Evolutionary conservation across 2,797 vertebrate species (phyloP).

Genomic region (Cryptoblepharus egeriae): DNA sequence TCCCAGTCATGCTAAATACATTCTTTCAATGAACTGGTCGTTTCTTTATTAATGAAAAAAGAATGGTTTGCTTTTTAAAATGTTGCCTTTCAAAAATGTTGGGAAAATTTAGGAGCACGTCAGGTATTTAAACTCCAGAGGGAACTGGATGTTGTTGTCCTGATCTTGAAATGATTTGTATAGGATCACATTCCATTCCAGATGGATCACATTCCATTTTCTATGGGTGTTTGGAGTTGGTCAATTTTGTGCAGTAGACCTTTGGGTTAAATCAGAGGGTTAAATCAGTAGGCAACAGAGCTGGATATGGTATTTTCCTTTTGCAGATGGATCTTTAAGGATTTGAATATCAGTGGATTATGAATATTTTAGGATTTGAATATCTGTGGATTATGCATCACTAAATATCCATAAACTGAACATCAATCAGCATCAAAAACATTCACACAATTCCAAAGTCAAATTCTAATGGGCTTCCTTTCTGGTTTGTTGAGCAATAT

Average conservation of each 20-base stretch:
- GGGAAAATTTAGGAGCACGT: background rate
- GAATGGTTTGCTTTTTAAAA: background rate
- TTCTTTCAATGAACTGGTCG: background rate
- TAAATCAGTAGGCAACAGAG: too few species aligned
- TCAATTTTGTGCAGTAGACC: background rate
- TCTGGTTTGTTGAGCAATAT: background rate
- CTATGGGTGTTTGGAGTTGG: background rate
- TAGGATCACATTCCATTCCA: too few species aligned
- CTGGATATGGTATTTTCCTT: too few species aligned
- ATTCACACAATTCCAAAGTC: background rate
- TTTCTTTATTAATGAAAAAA: background rate
- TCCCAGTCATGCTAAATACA: background rate
- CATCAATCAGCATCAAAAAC: background rate
- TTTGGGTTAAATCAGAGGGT: too few species aligned
- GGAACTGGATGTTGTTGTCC: background rate
- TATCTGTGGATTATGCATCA: background rate
- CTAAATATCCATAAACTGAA: conserved; percentile 18
- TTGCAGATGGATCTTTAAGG: background rate
- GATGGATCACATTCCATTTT: background rate
- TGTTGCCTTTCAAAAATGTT: background rate
- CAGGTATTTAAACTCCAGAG: background rate
- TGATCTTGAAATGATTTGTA: background rate
- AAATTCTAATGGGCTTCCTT: background rate
- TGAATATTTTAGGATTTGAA: too few species aligned
- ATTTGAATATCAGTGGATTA: too few species aligned